Conservation (phyloP, 2,113 vertebrate genomes). For the Marcusenius ussheri region DNA sequence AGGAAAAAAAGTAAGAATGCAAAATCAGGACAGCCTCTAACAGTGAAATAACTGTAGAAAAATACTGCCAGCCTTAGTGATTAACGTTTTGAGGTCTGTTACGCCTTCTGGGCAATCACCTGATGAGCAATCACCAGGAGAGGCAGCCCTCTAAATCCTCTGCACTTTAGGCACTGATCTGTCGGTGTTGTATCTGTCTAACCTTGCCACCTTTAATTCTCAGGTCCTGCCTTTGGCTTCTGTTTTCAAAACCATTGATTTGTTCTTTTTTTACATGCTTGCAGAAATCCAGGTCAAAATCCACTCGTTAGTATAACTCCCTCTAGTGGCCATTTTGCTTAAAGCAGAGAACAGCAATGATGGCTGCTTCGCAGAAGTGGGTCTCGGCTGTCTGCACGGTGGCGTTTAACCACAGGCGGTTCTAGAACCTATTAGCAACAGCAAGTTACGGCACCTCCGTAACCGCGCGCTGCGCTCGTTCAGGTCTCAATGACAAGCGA, state of each 20-base stretch:
- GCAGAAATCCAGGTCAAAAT: not conserved
- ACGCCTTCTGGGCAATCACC: not conserved
- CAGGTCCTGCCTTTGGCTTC: not conserved
- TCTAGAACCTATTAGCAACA: not conserved
- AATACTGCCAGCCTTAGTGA: not conserved
- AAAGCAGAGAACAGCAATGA: not conserved
- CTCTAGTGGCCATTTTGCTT: constrained; percentile 13
- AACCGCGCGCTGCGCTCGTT: too few species aligned
- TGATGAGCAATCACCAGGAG: not conserved
- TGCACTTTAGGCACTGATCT: not conserved
- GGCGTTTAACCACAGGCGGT: not conserved
- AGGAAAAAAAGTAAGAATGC: not conserved
- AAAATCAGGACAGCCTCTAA: not conserved
- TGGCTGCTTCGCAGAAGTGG: not conserved
- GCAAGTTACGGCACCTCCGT: too few species aligned
- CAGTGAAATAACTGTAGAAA: not conserved
- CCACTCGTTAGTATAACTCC: not conserved
- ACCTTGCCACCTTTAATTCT: too few species aligned
- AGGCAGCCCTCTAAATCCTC: not conserved
- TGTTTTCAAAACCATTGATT: not conserved
- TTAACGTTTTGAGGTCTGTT: not conserved
- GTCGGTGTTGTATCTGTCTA: not conserved
- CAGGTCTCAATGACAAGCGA: not conserved
- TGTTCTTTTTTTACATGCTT: not conserved
- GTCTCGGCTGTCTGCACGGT: not conserved